Conservation (phyloP, 2,113 vertebrate species). For the Otocyon megalotis region DNA sequence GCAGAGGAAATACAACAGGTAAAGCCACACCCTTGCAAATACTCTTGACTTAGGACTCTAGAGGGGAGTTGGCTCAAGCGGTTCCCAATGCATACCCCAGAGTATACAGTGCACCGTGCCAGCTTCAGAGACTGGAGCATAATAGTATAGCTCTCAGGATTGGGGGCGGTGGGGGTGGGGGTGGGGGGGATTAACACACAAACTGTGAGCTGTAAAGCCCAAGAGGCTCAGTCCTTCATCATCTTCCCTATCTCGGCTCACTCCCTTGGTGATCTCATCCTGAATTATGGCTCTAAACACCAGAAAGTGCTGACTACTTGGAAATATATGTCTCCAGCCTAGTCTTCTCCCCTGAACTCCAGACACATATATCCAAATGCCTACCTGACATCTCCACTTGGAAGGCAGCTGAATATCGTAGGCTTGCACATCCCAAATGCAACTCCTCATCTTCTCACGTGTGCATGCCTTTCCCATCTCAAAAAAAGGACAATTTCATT, state of each 20-base stretch:
- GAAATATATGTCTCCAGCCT: slow-evolving; percentile 64
- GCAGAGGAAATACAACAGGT: neutral
- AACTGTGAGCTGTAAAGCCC: neutral
- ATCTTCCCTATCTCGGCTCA: slow-evolving; percentile 27
- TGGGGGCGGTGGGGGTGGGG: too few relatives aligned
- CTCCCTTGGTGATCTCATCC: slow-evolving; percentile 57
- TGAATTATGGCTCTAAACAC: slow-evolving; percentile 59
- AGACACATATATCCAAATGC: slow-evolving; percentile 66
- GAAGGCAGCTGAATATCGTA: slow-evolving; percentile 19
- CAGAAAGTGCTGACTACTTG: slow-evolving; percentile 53
- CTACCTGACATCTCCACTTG: slow-evolving; percentile 45
- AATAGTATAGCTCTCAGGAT: neutral
- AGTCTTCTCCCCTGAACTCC: slow-evolving; percentile 59
- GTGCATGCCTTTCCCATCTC: neutral
- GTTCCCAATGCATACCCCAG: neutral
- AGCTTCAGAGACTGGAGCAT: neutral
- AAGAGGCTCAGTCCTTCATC: slow-evolving; percentile 19
- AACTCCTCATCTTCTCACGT: neutral
- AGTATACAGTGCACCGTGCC: neutral
- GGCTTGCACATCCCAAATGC: neutral
- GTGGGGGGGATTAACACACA: neutral
- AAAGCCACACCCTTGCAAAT: neutral
- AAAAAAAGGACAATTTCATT: neutral
- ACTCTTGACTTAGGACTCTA: neutral
- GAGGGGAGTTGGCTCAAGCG: neutral